Evolutionary conservation across 2,113 vertebrate genomes (phyloP), one percentile per base, ranked within the genome.

Genomic region (Panthera tigris): DNA sequence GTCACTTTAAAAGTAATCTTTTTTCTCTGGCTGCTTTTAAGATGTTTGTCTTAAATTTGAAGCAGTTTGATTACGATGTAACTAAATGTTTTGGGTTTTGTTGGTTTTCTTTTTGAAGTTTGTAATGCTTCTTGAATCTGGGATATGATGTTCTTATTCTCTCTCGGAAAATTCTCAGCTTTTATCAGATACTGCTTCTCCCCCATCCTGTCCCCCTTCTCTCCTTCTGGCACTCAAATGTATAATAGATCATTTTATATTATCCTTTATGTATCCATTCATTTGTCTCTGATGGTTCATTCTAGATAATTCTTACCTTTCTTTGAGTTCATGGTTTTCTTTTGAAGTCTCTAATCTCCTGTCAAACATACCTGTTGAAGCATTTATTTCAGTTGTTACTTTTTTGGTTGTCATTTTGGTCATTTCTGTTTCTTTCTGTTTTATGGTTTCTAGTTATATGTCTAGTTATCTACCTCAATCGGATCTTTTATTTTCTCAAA

Each of bases 401-500:
- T 33, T 90, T 95, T 86, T 39, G 61, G 27, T 91, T 61, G 63
- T 68, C 31, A 76, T 12, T 81, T 89, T 48, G 85, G 21, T 25
- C 25, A 85, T 89, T 95, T 93, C 45, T 95, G 25, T 65, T 94
- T 79, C 27, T 88, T 94, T 31, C 74, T 18, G 45, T 78, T 78
- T 76, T 41, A 55, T 79, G 83, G 14, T 92, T 93, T 83, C 31
- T 4, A 63, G 6, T 94, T 94, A 68, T 79, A 48, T 71, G 27
- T 7, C 86, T 29, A 88, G 3, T 79, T 87, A 57, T 29, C 36
- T 68, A 6, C 87, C 33, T 85, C 78, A 79, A 57, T 86, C 50
- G 83, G 18, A 80, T 96, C 15, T 85, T 84, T 92, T 79, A 63
- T 95, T 95, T 97, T 68, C n/a, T 78, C 19, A 89, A 97, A 93